Evolutionary conservation across 1,140 invertebrate species (phyloP).

Genomic region (Oryctes rhinoceros): DNA sequence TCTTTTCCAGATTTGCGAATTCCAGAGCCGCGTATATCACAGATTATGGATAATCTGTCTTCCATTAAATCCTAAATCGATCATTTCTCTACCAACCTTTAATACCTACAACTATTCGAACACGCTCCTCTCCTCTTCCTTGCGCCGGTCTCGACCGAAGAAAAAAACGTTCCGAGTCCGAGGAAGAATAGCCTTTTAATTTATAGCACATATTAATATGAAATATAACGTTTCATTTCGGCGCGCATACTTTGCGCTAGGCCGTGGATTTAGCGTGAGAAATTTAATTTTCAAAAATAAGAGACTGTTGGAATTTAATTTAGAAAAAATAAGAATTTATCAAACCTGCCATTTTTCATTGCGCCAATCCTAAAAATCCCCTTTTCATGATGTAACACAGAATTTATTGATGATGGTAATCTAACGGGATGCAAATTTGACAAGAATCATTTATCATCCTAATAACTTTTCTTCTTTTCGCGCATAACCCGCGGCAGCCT

Average conservation of each 20-base stretch:
- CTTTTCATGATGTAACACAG: constrained; percentile 34
- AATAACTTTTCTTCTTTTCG: constrained; percentile 26
- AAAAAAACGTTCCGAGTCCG: too few species aligned
- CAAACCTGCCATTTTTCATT: constrained; percentile 29
- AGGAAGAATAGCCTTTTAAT: not conserved
- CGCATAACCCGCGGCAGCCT: constrained; percentile 14
- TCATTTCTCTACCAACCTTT: too few species aligned
- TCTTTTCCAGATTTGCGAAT: not conserved
- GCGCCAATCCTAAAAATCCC: constrained; percentile 31
- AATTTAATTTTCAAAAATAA: constrained; percentile 37
- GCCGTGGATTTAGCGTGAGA: constrained; percentile 25
- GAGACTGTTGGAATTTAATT: constrained; percentile 34
- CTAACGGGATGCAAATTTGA: constrained; percentile 37
- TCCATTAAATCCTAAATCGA: too few species aligned
- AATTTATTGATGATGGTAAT: constrained; percentile 38
- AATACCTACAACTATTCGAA: too few species aligned
- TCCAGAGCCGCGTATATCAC: too few species aligned
- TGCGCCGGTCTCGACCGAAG: too few species aligned
- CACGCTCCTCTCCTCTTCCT: too few species aligned
- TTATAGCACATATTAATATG: constrained; percentile 34
- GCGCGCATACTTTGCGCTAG: not conserved
- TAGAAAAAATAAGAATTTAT: constrained; percentile 38
- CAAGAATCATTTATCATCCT: constrained; percentile 37
- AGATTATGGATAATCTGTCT: too few species aligned
- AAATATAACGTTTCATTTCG: constrained; percentile 30